A percentile compares a stretch with the other conserved stretches of the same genome.
phyloP scores from a whole-genome alignment of 2,797 vertebrate species.

The Antennarius maculatus region DNA sequence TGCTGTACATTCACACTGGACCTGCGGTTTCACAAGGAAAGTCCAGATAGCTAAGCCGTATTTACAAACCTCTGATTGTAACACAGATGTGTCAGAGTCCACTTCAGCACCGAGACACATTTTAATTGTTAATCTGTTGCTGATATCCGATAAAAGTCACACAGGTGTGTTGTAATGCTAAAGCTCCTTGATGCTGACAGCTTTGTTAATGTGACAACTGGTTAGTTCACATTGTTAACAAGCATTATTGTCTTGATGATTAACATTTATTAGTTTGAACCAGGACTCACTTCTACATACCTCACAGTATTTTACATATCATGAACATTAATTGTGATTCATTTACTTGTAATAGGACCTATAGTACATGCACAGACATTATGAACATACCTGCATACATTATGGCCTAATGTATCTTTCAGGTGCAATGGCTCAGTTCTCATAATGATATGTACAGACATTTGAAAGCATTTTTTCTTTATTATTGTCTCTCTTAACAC shows the following conservation, averaged over 20 bases:
- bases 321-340: slow-evolving; percentile 17
- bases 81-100: neutral
- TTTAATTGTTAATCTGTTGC: slow-evolving; percentile 6
- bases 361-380: neutral
- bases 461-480: slow-evolving; percentile 12
- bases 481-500: neutral
- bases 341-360: slow-evolving; percentile 7
- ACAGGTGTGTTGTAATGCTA: slow-evolving; percentile 5
- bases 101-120: neutral
- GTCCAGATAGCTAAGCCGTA: neutral
- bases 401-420: neutral
- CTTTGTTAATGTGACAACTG: slow-evolving; percentile 7
- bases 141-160: slow-evolving; percentile 42
- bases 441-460: slow-evolving; percentile 19
- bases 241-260: neutral
- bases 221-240: slow-evolving; percentile 12
- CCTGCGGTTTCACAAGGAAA: neutral
- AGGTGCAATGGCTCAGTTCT: slow-evolving; percentile 9
- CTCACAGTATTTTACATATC: neutral
- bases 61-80: neutral
- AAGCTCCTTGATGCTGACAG: slow-evolving; percentile 20
- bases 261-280: neutral
- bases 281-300: neutral
- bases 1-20: neutral
- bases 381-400: neutral